Conservation (phyloP, 2,888 invertebrate species). For the Dendrolimus houi region DNA sequence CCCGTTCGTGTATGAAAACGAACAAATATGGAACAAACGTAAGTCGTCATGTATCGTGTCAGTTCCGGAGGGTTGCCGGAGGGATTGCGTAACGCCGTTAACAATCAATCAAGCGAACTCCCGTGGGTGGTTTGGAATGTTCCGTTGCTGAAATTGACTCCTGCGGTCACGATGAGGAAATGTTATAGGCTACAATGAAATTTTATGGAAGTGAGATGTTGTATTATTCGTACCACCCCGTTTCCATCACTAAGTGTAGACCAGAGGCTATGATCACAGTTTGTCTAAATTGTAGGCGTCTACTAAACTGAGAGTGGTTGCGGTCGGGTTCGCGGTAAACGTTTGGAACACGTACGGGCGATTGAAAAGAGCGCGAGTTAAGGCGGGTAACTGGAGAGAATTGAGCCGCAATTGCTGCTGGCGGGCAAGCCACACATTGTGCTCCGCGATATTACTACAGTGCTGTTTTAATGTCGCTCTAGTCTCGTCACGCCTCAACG, state of each 20-base stretch:
- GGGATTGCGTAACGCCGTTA: constrained; percentile 57
- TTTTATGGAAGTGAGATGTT: neutral
- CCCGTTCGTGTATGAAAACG: constrained; percentile 26
- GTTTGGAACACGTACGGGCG: constrained; percentile 53
- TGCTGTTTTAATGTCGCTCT: constrained; percentile 31
- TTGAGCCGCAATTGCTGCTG: constrained; percentile 56
- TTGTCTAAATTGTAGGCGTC: constrained; percentile 52
- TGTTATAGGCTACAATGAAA: neutral
- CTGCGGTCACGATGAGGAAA: constrained; percentile 34
- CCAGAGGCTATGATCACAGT: constrained; percentile 43
- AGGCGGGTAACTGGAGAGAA: constrained; percentile 56
- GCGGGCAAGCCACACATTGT: constrained; percentile 52
- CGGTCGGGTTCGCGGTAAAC: constrained; percentile 58
- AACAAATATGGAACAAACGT: constrained; percentile 46
- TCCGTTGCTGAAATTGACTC: constrained; percentile 43
- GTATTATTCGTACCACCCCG: neutral
- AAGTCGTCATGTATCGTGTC: constrained; percentile 48
- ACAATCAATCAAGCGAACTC: constrained; percentile 62
- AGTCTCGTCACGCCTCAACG: constrained; percentile 33
- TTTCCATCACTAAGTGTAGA: constrained; percentile 16
- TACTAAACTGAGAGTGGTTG: constrained; percentile 36
- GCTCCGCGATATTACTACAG: constrained; percentile 34
- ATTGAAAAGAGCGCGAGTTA: constrained; percentile 67
- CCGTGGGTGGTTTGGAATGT: constrained; percentile 43
- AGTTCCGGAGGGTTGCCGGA: constrained; percentile 33